Percentiles rank a stretch among this genome's conserved stretches.
phyloP scores from a whole-genome alignment of 2,113 vertebrate genomes.

The Periophthalmus modestus region DNA sequence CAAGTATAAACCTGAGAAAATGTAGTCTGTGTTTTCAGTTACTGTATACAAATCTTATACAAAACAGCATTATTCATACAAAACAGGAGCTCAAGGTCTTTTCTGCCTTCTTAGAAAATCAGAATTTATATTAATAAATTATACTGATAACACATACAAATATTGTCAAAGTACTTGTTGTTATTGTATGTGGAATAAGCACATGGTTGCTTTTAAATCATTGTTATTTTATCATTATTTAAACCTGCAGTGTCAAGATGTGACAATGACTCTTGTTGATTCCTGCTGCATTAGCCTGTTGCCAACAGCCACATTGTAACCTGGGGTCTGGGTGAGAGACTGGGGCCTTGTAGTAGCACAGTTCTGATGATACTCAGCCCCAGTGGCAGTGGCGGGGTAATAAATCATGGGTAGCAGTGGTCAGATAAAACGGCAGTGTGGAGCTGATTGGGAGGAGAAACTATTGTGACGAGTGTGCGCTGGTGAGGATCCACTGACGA shows the following conservation, averaged over 20 bases:
- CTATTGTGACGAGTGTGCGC: slow-evolving; percentile 66
- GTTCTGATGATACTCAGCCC: slow-evolving; percentile 64
- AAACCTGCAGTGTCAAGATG: slow-evolving; percentile 32
- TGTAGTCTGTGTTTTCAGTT: neutral
- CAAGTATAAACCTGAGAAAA: slow-evolving; percentile 43
- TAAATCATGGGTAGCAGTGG: slow-evolving; percentile 72
- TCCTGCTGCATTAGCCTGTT: slow-evolving; percentile 21
- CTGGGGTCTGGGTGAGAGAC: slow-evolving; percentile 49
- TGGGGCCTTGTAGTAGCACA: slow-evolving; percentile 57
- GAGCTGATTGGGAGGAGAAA: slow-evolving; percentile 73
- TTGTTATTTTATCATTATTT: too few relatives aligned
- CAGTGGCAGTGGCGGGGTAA: slow-evolving; percentile 63
- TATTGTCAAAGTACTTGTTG: neutral
- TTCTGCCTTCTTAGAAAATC: neutral
- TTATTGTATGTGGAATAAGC: neutral
- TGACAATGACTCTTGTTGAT: slow-evolving; percentile 34
- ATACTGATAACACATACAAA: neutral
- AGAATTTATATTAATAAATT: neutral
- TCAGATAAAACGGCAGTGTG: slow-evolving; percentile 68
- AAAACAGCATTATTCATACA: neutral
- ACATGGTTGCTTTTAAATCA: too few relatives aligned
- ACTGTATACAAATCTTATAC: neutral
- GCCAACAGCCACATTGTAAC: slow-evolving; percentile 44
- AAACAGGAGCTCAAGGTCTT: neutral
- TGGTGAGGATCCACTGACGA: slow-evolving; percentile 58